These are phyloP conservation scores for Rhadina sibilatrix DNA, from an alignment of 2,113 vertebrate species.

Conservation along the genomic window DNA sequence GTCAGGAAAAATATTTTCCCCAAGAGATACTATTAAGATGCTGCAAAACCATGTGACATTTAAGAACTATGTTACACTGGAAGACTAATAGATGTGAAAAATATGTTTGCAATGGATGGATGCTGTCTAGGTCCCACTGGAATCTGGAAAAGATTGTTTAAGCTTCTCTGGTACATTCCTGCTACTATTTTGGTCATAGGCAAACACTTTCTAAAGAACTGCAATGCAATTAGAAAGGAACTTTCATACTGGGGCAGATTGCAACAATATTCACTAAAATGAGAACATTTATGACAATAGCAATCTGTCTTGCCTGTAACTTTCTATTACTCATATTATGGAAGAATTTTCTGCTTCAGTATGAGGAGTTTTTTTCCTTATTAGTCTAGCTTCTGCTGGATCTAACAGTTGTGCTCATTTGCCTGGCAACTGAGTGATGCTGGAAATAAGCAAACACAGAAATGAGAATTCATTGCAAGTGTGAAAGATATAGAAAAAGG, in stretches of 20 bases:
- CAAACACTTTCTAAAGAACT: constrained; percentile 53
- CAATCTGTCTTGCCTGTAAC: constrained; percentile 8
- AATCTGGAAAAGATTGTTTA: constrained; percentile 52
- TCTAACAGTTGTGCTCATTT: constrained; percentile 30
- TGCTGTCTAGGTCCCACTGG: constrained; percentile 52
- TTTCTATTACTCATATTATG: constrained; percentile 13
- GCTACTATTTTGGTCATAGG: constrained; percentile 66
- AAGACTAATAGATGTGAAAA: constrained; percentile 61
- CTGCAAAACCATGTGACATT: constrained; percentile 55
- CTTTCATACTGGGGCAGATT: constrained; percentile 26
- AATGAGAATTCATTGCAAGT: neutral
- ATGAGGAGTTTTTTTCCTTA: neutral
- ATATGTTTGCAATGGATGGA: constrained; percentile 54
- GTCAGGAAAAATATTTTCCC: constrained; percentile 62
- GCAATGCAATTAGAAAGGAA: constrained; percentile 66
- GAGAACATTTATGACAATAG: constrained; percentile 53
- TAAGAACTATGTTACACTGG: constrained; percentile 44
- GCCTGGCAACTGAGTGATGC: neutral
- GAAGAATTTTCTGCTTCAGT: neutral
- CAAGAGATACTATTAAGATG: constrained; percentile 70
- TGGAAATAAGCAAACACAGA: constrained; percentile 9
- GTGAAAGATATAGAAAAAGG: neutral
- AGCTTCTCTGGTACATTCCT: constrained; percentile 57
- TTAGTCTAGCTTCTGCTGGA: constrained; percentile 43
- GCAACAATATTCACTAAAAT: constrained; percentile 30